Evolutionary conservation across 2,797 vertebrate genomes (phyloP).

Genomic region (Antrozous pallidus): DNA sequence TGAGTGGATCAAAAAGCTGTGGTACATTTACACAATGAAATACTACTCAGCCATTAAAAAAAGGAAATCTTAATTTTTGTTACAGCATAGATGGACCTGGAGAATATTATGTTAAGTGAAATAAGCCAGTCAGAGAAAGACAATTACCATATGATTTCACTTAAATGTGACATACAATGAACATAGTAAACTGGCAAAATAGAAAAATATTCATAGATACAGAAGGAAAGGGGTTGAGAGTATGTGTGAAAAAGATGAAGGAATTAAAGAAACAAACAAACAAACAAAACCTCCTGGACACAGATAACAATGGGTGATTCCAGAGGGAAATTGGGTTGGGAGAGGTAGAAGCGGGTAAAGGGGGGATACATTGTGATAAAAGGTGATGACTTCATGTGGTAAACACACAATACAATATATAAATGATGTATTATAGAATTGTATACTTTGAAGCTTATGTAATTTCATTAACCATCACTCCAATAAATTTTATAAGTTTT

Average conservation of each 20-base stretch:
- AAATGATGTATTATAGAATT: background rate
- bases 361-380: background rate
- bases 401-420: background rate
- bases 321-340: background rate
- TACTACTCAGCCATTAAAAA: background rate
- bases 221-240: background rate
- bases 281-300: background rate
- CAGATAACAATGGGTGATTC: background rate
- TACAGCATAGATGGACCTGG: background rate
- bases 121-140: background rate
- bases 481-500: background rate
- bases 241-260: background rate
- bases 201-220: background rate
- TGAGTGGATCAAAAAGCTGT: background rate
- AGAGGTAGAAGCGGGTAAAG: background rate
- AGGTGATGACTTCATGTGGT: background rate
- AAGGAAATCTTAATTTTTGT: background rate
- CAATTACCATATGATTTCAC: background rate
- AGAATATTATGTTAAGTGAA: background rate
- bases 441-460: background rate
- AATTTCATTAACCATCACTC: background rate
- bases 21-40: background rate
- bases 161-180: background rate
- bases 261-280: background rate
- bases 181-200: background rate